A percentile compares a stretch with the other conserved stretches of the same genome.
phyloP scores from a whole-genome alignment of 1,140 invertebrate species.

The Drosophila grimshawi region DNA sequence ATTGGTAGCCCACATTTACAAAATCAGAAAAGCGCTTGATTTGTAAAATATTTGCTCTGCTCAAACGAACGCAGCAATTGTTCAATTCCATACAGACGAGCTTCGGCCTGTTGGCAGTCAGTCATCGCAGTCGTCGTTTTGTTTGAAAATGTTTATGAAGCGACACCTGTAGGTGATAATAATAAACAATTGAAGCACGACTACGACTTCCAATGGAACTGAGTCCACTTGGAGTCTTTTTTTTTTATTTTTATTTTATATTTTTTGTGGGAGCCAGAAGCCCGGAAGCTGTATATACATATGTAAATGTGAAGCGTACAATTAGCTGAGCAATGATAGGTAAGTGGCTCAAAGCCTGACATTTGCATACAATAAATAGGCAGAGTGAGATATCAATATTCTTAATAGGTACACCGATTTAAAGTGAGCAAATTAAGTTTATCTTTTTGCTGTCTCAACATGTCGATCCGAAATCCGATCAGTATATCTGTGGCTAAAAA shows the following conservation, averaged over 20 bases:
- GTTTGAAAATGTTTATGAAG: slow-evolving; percentile 81
- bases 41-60: slow-evolving; percentile 84
- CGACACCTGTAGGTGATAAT: slow-evolving; percentile 82
- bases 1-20: slow-evolving; percentile 84
- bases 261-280: not conserved
- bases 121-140: slow-evolving; percentile 44
- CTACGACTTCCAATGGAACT: slow-evolving; percentile 70
- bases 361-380: no score
- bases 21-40: slow-evolving; percentile 84
- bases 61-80: slow-evolving; percentile 83
- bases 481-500: no score
- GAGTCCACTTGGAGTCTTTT: slow-evolving; percentile 10
- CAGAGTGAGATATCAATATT: no score
- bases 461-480: no score
- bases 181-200: slow-evolving; percentile 79
- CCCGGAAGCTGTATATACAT: slow-evolving; percentile 37
- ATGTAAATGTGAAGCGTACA: slow-evolving; percentile 50
- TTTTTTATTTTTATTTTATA: not conserved
- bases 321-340: slow-evolving; percentile 46
- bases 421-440: no score
- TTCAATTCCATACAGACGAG: slow-evolving; percentile 70
- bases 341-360: not conserved
- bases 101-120: slow-evolving; percentile 33
- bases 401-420: no score
- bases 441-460: no score